Percentiles rank a stretch among this genome's conserved stretches.
phyloP scores from a whole-genome alignment of 64 coral and sea anemone species.

The Trachythela sp. region DNA sequence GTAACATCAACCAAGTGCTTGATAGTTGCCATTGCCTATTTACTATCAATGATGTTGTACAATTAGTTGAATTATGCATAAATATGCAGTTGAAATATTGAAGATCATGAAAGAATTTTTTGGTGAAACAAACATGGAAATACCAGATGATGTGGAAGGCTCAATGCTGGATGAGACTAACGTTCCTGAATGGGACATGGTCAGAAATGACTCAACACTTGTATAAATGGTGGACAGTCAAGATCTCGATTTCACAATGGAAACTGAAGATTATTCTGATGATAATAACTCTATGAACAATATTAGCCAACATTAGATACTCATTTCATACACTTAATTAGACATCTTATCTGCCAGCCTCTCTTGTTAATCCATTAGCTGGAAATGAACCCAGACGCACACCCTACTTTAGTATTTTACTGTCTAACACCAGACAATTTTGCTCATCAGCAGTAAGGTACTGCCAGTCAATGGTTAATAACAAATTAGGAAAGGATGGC shows the following conservation, averaged over 20 bases:
- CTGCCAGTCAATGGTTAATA: too few relatives aligned
- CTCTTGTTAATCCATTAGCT: too few relatives aligned
- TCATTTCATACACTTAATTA: too few relatives aligned
- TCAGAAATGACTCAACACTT: conserved; percentile 25
- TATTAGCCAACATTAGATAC: too few relatives aligned
- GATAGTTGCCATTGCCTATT: conserved; percentile 16
- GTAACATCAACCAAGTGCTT: conserved; percentile 47
- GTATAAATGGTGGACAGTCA: conserved; percentile 56
- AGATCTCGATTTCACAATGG: conserved; percentile 44
- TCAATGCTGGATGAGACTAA: background rate
- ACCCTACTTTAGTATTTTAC: too few relatives aligned
- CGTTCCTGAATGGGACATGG: background rate
- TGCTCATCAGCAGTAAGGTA: too few relatives aligned
- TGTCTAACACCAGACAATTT: too few relatives aligned
- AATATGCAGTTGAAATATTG: conserved; percentile 49
- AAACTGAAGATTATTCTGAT: too few relatives aligned
- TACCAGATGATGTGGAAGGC: background rate
- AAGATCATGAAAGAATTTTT: conserved; percentile 25
- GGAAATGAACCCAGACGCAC: too few relatives aligned
- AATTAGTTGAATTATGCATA: conserved; percentile 39
- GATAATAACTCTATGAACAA: too few relatives aligned
- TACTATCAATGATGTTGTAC: conserved; percentile 28
- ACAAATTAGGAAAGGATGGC: too few relatives aligned
- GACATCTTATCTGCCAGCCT: too few relatives aligned
- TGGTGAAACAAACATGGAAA: conserved; percentile 34